Base-by-base conservation (phyloP, 2,113 vertebrate species). In the Hystrix brachyura region DNA sequence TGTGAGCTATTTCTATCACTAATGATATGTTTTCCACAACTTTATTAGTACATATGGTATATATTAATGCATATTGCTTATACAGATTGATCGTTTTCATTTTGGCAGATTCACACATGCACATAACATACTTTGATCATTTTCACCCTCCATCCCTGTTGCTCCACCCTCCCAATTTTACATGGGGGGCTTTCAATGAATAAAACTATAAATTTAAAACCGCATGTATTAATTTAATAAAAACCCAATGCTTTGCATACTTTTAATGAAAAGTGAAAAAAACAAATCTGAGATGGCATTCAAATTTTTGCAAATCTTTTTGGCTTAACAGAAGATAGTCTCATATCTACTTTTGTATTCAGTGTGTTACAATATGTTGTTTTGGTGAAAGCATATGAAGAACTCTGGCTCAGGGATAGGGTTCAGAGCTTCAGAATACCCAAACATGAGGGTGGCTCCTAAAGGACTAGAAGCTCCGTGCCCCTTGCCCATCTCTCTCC, bases 201-300 rank as follows among this genome's bases (percentile, higher is more conserved):
- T 55, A 27, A 84, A 46, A 74, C 46, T 78, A 17, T 57, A 87
- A 76, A 92, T 64, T 14, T 29, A 79, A 90, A 80, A 55, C 32
- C 38, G 62, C 34, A 38, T 19, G 12, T 46, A 65, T 80, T 65
- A 87, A 65, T 48, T 85, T 43, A 94, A 93, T 7, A 90, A 83
- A 81, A 85, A 48, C 60, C 34, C 38, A 92, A 57, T 71, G 48
- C 8, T 74, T 65, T 43, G 81, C 19, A 29, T 51, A 65, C 34
- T 91, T 95, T 55, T 32, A 83, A 59, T 79, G 34, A 92, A 82
- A 94, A 84, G 29, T 55, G 71, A 78, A 32, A 1, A 32, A 90
- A 64, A 80, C 46, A 51, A 74, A 34, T 38, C 51, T 79, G 64
- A 74, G 48, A 84, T 64, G 76, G 62, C 53, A 71, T 23, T 81